Conservation (phyloP, 2,888 invertebrate genomes). For the Caenorhabditis uteleia region DNA sequence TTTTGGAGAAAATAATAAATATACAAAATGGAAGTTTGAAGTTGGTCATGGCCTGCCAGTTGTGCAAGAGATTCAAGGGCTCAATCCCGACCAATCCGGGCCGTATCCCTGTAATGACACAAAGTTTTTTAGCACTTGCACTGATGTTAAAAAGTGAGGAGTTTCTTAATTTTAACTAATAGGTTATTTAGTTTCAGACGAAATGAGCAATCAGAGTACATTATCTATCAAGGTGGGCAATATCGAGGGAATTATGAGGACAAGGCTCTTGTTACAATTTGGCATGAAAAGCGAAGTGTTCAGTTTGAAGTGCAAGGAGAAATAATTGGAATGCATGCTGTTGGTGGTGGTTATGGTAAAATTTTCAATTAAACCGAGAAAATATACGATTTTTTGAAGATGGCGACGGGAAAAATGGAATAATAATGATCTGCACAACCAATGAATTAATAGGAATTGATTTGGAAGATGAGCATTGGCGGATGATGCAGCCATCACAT, state of each 20-base stretch:
- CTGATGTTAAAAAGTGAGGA: no score
- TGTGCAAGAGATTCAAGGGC: conserved; percentile 4
- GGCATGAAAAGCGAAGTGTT: not conserved
- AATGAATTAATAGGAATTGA: conserved; percentile 28
- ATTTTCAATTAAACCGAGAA: not conserved
- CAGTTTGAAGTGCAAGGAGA: conserved; percentile 14
- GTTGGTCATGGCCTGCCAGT: not conserved
- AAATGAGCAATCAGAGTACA: not conserved
- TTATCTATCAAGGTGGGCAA: conserved; percentile 27
- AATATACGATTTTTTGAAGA: conserved; percentile 1
- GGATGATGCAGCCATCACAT: conserved; percentile 11
- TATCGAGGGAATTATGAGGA: conserved; percentile 25
- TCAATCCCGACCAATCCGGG: conserved; percentile 2
- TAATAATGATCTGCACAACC: conserved; percentile 21
- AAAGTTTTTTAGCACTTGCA: no score
- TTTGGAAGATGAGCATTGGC: conserved; percentile 5
- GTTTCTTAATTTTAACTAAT: conserved; percentile 3
- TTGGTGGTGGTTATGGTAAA: not conserved
- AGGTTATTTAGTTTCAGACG: not conserved
- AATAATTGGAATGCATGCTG: conserved; percentile 11
- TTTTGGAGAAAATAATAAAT: conserved; percentile 16
- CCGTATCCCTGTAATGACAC: conserved; percentile 21
- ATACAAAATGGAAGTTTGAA: conserved; percentile 23
- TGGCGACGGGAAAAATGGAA: conserved; percentile 5
- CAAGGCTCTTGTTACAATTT: conserved; percentile 6